A percentile compares a stretch with the other conserved stretches of the same genome.
Evolutionary conservation across 2,113 vertebrate genomes (phyloP).

Genomic region (Oryctolagus cuniculus): mOryCun1.1 NC_091438.1:94619001-94619500

Average conservation of each 20-base stretch:
- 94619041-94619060: no score
- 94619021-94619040: no score
- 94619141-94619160: neutral
- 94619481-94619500: neutral
- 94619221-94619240: slow-evolving; percentile 7
- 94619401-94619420: neutral
- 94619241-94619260: slow-evolving; percentile 51
- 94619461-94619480: slow-evolving; percentile 52
- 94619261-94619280: slow-evolving; percentile 9
- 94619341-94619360: slow-evolving; percentile 32
- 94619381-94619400: slow-evolving; percentile 51
- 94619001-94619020: no score
- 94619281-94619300: slow-evolving; percentile 36
- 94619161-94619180: slow-evolving; percentile 10
- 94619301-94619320: slow-evolving; percentile 63
- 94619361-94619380: slow-evolving; percentile 30
- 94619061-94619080: no score
- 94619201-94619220: neutral
- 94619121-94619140: no score
- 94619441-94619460: slow-evolving; percentile 39
- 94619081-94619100: no score
- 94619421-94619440: slow-evolving; percentile 48
- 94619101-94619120: no score
- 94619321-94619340: slow-evolving; percentile 61
- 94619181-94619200: neutral